Evolutionary conservation across 2,113 vertebrate genomes (phyloP), one percentile per base, ranked within the genome.

Genomic region (Fregata magnificens): DNA sequence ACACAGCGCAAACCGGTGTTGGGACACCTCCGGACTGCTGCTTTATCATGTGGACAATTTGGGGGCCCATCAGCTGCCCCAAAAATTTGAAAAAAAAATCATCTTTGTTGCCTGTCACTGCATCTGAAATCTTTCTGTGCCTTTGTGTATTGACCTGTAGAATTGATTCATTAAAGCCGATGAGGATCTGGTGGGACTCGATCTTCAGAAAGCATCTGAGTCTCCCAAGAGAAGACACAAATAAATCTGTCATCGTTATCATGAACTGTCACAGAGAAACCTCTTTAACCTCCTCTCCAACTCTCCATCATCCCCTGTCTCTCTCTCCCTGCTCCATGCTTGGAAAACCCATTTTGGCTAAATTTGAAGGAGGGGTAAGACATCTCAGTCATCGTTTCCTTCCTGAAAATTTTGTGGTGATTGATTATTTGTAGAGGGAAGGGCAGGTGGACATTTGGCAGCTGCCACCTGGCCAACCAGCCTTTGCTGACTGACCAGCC

Each of bases 381-480:
- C 49, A 22, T 28, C 22, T 72, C 25, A 7, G 42, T 1, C 19
- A 13, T 29, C 0, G 1, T 78, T 82, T 47, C 66, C 45, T 38
- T 22, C 55, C 49, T 26, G 16, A 7, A 21, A 29, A 45, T 82
- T 82, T 45, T 1, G 0, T 0, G 0, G 47, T 13, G 50, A 10
- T 10, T 59, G 44, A 32, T 15, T 24, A n/a, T 2, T 11, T 67
- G 45, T 4, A 24, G 1, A 66, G 31, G 31, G 17, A 88, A 66
- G 15, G 42, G 40, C 11, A 22, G 32, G 73, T 34, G 78, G 73
- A 22, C 10, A 10, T 74, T 31, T 44, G 47, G 63, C 26, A 62
- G 24, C 18, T 74, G 38, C 59, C 38, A 32, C 24, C 26, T 31
- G 21, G 22, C 11, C 17, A 59, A 53, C 29, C 44, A 42, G 1